Conservation (phyloP, 1,140 invertebrate genomes). For the Drosophila sp. region DNA sequence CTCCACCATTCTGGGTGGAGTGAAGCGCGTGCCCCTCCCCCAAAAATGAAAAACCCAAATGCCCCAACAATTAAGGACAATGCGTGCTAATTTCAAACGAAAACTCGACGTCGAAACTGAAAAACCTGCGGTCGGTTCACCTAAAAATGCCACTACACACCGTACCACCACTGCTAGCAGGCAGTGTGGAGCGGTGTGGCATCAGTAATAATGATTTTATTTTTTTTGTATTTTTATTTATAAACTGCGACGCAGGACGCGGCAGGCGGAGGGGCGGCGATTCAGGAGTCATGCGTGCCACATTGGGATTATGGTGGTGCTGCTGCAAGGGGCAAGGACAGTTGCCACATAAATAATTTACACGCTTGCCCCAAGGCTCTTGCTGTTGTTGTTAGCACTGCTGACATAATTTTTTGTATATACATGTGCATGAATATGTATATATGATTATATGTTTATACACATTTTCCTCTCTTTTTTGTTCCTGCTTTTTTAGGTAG, state of each 20-base stretch:
- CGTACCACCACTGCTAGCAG: neutral
- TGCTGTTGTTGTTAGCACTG: slow-evolving; percentile 46
- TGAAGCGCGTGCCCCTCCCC: slow-evolving; percentile 18
- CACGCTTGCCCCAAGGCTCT: slow-evolving; percentile 43
- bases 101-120: slow-evolving; percentile 51
- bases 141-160: slow-evolving; percentile 15
- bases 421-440: too few species aligned
- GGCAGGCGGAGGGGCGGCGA: neutral
- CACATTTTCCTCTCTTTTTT: neutral
- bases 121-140: slow-evolving; percentile 25
- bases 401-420: slow-evolving; percentile 72
- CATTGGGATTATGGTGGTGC: slow-evolving; percentile 37
- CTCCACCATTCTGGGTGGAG: neutral
- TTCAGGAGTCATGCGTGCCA: slow-evolving; percentile 58
- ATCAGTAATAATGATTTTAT: slow-evolving; percentile 67
- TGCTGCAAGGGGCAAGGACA: slow-evolving; percentile 47
- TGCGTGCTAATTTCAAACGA: slow-evolving; percentile 79
- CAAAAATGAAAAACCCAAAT: slow-evolving; percentile 49
- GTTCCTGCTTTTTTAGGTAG: neutral
- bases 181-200: neutral
- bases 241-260: slow-evolving; percentile 57
- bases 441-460: slow-evolving; percentile 6
- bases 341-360: slow-evolving; percentile 81
- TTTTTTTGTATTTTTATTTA: too few species aligned
- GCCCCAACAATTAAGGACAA: slow-evolving; percentile 78